Base-by-base conservation (phyloP, 2,888 invertebrate species). In the Amphipyra tragopoginis region DNA sequence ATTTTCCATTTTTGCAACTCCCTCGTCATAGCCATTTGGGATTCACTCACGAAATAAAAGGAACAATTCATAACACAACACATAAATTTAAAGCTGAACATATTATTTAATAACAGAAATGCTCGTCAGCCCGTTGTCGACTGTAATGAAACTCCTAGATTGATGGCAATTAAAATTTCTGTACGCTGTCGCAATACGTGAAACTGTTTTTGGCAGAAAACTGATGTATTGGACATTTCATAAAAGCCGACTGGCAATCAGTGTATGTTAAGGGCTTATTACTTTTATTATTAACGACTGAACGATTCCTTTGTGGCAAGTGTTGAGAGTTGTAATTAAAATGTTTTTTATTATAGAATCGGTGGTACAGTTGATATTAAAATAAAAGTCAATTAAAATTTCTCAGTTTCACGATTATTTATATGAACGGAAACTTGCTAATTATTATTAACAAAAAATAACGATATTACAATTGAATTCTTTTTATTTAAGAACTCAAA, bases 151-250 rank as follows among this genome's bases (percentile, higher is more conserved):
- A 67, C 60, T 49, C 33, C 47, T 65, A 51, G 59, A 67, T 75
- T 71, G 60, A 72, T 54, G 57, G 57, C 77, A 67, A 79, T 79
- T 63, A 66, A 75, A 78, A 65, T 61, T 60, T 65, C 14, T 52
- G 66, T 44, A 11, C 55, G 44, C 36, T 34, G 26, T 69, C 7
- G 67, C 56, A 58, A 75, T 64, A 44, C 44, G 45, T 13, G 13
- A 39, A 66, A 67, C 52, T 11, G 50, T 58, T 67, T 67, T 73
- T 10, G 2, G 13, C 14, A 50, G 51, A 38, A 74, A 55, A 42
- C 9, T 61, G 55, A 61, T 53, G 62, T 53, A 45, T 70, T 36
- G 33, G 44, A 13, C 21, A 29, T 61, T 69, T 61, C 52, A 69
- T 74, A 69, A 67, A 69, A 29, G 53, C 38, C 42, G 11, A 11